These are phyloP conservation scores for Anguilla pacifica DNA, from an alignment of 2,797 vertebrate genomes.

Conservation along the genomic window DNA sequence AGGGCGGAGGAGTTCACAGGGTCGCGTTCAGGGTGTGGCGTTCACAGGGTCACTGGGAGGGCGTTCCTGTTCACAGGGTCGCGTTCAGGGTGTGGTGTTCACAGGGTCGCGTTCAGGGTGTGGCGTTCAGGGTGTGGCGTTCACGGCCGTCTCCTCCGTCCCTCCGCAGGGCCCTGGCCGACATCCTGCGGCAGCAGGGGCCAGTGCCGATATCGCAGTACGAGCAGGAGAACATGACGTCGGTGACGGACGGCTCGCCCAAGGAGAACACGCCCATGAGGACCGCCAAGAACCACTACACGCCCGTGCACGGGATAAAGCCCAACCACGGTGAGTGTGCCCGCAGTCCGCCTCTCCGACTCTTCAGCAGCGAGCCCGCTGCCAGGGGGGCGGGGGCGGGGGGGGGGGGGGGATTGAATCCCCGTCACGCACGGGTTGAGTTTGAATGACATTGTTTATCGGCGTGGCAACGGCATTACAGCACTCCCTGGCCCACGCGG, in stretches of 20 bases:
- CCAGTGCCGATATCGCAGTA: conserved; percentile 88
- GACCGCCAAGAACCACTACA: conserved; percentile 92
- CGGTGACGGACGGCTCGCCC: conserved; percentile 82
- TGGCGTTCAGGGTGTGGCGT: no score
- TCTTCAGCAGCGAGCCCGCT: no score
- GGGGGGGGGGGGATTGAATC: neutral
- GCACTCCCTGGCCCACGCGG: no score
- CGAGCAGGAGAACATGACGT: conserved; percentile 88
- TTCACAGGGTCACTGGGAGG: neutral
- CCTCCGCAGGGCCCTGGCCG: conserved; percentile 87
- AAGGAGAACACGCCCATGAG: conserved; percentile 92
- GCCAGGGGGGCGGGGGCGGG: neutral
- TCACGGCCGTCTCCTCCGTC: conserved; percentile 14
- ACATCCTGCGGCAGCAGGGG: conserved; percentile 95
- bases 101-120: no score
- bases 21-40: no score
- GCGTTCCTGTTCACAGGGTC: no score
- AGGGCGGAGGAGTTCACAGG: no score
- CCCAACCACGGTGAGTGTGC: conserved; percentile 81
- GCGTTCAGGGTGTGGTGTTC: no score
- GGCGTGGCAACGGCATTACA: neutral
- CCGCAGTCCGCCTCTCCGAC: no score
- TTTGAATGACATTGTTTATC: neutral
- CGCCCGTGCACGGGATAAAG: conserved; percentile 83
- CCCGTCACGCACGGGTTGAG: neutral